Evolutionary conservation across 2,113 vertebrate genomes (phyloP), one percentile per base, ranked within the genome.

Genomic region (Anser brachyrhynchus): DNA sequence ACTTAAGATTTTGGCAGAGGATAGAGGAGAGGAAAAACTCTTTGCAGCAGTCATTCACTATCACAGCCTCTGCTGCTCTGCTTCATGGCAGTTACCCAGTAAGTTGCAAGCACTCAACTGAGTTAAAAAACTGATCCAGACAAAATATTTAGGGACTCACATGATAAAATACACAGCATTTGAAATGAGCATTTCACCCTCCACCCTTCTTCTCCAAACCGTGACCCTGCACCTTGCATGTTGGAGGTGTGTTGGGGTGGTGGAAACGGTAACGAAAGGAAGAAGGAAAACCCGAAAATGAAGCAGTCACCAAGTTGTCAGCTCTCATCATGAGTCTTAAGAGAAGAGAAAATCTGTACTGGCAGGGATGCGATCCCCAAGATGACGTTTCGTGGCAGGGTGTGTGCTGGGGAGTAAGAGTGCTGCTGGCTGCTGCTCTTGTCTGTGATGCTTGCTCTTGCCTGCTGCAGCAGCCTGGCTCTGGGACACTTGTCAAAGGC

Each of bases 371-470:
- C 1, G 5, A n/a, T 25, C 16, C 25, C 67, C 1, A 2, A 61
- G 65, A 28, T 22, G 69, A 78, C 13, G 18, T 61, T 81, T 78
- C 2, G 0, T 4, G 69, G 20, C 65, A 61, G 82, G 16, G 14
- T 26, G 13, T 25, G 10, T 0, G 0, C 8, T 11, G 52, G 16
- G 41, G 55, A 91, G 61, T 46, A 71, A 44, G 15, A 83, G 14
- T 4, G 0, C 3, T 6, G 19, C 59, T 55, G 82, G 51, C 39
- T n/a, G 65, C 15, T 23, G 65, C 57, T 92, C 52, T 66, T 0
- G 0, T 9, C 43, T 70, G 39, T 2, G 2, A 20, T 0, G 5
- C 25, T n/a, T 0, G 0, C 4, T 1, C 65, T 90, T 10, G 0
- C 25, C 52, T 7, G 1, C 21, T 0, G 0, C 9, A 4, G 87